Evolutionary conservation across 2,888 invertebrate species (phyloP).

Genomic region (Dascillus cervinus): DNA sequence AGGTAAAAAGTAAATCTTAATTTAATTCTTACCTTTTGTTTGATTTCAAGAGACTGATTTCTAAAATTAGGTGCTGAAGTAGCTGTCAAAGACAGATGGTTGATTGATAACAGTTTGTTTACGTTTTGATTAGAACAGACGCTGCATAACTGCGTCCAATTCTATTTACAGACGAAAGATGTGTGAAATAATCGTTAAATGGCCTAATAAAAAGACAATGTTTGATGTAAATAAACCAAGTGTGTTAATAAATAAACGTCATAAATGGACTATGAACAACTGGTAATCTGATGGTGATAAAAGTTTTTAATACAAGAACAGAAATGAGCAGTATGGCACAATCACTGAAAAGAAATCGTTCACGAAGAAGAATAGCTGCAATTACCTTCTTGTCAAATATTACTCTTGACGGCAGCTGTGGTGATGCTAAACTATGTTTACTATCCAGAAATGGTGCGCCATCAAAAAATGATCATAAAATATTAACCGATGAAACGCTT

Average conservation of each 20-base stretch:
- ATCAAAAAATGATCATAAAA: slow-evolving; percentile 24
- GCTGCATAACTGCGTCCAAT: too few species aligned
- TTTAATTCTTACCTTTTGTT: too few species aligned
- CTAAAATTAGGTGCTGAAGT: too few species aligned
- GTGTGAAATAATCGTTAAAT: background rate
- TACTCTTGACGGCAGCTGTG: slow-evolving; percentile 84
- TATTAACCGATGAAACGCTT: slow-evolving; percentile 24
- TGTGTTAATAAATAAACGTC: too few species aligned
- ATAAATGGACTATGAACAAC: too few species aligned
- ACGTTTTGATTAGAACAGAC: too few species aligned
- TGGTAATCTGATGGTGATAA: too few species aligned
- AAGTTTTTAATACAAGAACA: background rate
- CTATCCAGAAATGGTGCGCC: slow-evolving; percentile 41
- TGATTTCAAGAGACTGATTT: too few species aligned
- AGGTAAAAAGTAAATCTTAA: too few species aligned
- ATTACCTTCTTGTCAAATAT: slow-evolving; percentile 92
- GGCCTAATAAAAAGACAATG: background rate
- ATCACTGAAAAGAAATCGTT: slow-evolving; percentile 52
- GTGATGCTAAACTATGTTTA: slow-evolving; percentile 56
- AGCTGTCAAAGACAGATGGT: too few species aligned
- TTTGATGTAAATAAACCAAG: background rate
- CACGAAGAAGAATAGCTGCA: slow-evolving; percentile 82
- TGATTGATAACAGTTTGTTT: too few species aligned
- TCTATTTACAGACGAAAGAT: too few species aligned
- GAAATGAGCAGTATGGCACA: slow-evolving; percentile 43